phyloP scores from a whole-genome alignment of 2,888 invertebrate genomes.

The Zygothrica quintamaculata region DNA sequence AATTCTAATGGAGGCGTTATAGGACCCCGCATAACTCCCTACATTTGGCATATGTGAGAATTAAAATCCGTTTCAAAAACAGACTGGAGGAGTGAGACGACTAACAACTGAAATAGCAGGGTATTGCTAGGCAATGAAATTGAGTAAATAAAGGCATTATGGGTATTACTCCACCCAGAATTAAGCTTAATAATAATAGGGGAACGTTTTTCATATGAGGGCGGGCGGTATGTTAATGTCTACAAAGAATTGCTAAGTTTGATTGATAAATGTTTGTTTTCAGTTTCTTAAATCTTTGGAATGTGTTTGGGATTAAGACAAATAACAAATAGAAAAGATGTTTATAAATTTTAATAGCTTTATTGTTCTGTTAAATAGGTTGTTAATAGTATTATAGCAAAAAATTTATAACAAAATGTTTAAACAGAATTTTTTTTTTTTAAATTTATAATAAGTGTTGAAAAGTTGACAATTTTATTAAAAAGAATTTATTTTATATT shows the following conservation, averaged over 20 bases:
- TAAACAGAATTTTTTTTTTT: too few species aligned
- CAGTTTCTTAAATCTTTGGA: constrained; percentile 3
- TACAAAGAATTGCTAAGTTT: constrained; percentile 40
- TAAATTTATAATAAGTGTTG: too few species aligned
- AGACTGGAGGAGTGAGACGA: constrained; percentile 12
- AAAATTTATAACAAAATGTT: too few species aligned
- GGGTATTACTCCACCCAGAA: too few species aligned
- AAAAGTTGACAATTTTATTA: too few species aligned
- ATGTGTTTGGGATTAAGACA: constrained; percentile 19
- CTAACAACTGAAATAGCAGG: constrained; percentile 11
- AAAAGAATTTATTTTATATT: too few species aligned
- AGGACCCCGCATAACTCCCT: constrained; percentile 4
- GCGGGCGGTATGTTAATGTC: not conserved
- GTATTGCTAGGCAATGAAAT: constrained; percentile 19
- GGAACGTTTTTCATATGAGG: not conserved
- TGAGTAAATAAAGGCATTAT: constrained; percentile 32
- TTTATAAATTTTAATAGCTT: not conserved
- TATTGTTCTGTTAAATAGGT: not conserved
- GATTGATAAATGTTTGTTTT: constrained; percentile 39
- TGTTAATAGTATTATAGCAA: not conserved
- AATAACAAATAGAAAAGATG: not conserved
- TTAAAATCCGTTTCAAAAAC: constrained; percentile 32
- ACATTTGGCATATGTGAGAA: constrained; percentile 44
- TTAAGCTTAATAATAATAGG: not conserved
- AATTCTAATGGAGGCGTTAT: constrained; percentile 16